These are phyloP conservation scores for Sandelia bainsii DNA, from an alignment of 2,797 vertebrate genomes.

Conservation along the genomic window DNA sequence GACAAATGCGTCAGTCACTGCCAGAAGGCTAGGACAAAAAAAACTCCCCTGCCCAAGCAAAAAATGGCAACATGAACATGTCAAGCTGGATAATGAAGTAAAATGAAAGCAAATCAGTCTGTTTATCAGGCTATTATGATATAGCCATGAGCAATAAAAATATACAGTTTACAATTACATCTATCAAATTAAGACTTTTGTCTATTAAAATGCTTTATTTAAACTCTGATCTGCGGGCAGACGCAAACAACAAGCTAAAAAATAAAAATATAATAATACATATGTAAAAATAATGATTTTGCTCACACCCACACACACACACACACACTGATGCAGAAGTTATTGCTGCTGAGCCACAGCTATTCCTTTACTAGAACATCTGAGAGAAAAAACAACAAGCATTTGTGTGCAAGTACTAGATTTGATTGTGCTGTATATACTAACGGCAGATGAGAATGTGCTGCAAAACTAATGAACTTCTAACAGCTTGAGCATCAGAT, in stretches of 20 bases:
- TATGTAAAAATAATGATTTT: slow-evolving; percentile 11
- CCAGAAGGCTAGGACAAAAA: background rate
- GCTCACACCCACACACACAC: background rate
- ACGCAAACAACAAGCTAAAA: background rate
- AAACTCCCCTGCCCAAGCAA: background rate
- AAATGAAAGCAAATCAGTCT: background rate
- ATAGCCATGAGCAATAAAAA: slow-evolving; percentile 18
- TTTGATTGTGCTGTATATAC: slow-evolving; percentile 4
- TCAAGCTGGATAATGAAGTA: slow-evolving; percentile 14
- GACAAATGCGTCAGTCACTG: background rate
- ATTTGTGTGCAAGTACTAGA: slow-evolving; percentile 5
- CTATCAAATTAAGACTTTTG: slow-evolving; percentile 6
- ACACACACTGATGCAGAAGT: slow-evolving; percentile 1
- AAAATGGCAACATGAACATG: slow-evolving; percentile 9
- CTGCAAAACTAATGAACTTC: slow-evolving; percentile 33
- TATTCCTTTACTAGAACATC: slow-evolving; percentile 7
- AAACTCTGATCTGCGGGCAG: slow-evolving; percentile 4
- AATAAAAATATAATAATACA: no score
- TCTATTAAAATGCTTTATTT: background rate
- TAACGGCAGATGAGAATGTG: slow-evolving; percentile 9
- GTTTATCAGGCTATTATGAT: slow-evolving; percentile 25
- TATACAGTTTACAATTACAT: slow-evolving; percentile 10
- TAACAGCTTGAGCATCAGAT: background rate
- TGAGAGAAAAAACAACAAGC: slow-evolving; percentile 11
- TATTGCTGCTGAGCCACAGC: slow-evolving; percentile 16